A percentile compares a stretch with the other conserved stretches of the same genome.
These are phyloP conservation scores for Aleiodes alternator DNA, from an alignment of 2,888 invertebrate species.

Conservation along the genomic window DNA sequence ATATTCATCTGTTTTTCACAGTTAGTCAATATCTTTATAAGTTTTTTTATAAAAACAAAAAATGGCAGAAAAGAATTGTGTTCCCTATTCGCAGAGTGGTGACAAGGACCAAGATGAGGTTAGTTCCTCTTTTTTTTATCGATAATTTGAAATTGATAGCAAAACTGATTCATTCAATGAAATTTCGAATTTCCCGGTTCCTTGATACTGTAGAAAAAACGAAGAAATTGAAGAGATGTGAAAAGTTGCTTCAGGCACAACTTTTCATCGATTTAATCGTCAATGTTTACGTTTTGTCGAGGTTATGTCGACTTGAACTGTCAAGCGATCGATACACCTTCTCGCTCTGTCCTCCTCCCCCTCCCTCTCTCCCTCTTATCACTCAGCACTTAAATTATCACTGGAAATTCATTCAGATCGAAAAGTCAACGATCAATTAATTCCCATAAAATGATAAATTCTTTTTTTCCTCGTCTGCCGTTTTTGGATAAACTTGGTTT, in stretches of 20 bases:
- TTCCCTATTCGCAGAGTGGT: slow-evolving; percentile 76
- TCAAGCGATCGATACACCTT: slow-evolving; percentile 41
- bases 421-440: no score
- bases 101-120: slow-evolving; percentile 84
- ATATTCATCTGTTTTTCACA: background rate
- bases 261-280: slow-evolving; percentile 8
- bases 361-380: background rate
- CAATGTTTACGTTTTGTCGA: slow-evolving; percentile 49
- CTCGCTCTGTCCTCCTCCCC: slow-evolving; percentile 2
- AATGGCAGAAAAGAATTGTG: slow-evolving; percentile 63
- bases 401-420: no score
- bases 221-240: background rate
- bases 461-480: no score
- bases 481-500: no score
- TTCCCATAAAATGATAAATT: no score
- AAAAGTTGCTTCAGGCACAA: background rate
- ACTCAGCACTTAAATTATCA: background rate
- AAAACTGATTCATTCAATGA: background rate
- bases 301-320: slow-evolving; percentile 47
- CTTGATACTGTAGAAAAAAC: background rate
- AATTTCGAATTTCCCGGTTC: background rate
- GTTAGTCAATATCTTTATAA: background rate
- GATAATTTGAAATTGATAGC: background rate
- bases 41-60: slow-evolving; percentile 25
- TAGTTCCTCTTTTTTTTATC: slow-evolving; percentile 64